phyloP scores from a whole-genome alignment of 2,113 vertebrate species.

The Chascanopsetta lugubris region DNA sequence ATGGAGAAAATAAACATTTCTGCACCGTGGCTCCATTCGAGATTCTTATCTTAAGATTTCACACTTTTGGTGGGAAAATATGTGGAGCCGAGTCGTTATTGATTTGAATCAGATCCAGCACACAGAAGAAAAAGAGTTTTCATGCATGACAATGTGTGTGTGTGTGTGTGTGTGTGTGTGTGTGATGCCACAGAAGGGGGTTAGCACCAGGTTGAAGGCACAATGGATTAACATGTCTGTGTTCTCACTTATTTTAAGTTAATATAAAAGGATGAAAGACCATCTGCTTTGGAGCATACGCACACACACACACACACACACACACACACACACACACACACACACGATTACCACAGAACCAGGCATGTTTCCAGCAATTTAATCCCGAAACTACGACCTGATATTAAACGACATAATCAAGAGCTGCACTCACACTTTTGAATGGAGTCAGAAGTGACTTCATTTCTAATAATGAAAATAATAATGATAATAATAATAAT shows the following conservation, averaged over 20 bases:
- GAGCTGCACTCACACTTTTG: background rate
- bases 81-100: too few species aligned
- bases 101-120: too few species aligned
- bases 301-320: background rate
- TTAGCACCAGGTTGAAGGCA: background rate
- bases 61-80: background rate
- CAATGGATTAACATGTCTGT: constrained; percentile 21
- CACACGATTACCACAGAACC: background rate
- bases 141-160: background rate
- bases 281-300: constrained; percentile 15
- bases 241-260: constrained; percentile 16
- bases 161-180: background rate
- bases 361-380: background rate
- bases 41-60: background rate
- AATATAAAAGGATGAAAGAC: constrained; percentile 11
- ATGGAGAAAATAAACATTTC: too few species aligned
- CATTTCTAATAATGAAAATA: too few species aligned
- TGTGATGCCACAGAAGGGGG: constrained; percentile 2
- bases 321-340: background rate
- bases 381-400: background rate
- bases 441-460: background rate
- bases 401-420: background rate
- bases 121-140: too few species aligned
- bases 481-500: too few species aligned
- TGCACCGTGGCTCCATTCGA: too few species aligned